These are phyloP conservation scores for Caenorhabditis latens DNA, from an alignment of 1,140 invertebrate genomes.

Conservation along the genomic window DNA sequence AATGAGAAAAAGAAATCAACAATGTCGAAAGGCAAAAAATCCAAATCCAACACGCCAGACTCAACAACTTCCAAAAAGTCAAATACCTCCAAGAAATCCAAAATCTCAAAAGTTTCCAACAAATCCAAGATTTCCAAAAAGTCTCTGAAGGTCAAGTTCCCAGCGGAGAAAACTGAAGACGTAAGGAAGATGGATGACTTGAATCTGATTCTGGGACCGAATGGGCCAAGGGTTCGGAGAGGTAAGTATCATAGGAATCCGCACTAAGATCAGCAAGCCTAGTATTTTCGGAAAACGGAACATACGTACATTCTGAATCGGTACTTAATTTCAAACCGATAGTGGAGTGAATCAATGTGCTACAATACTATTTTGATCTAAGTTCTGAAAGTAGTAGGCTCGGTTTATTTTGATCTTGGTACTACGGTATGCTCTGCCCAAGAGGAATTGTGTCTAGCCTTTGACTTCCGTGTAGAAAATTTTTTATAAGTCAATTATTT, in stretches of 20 bases:
- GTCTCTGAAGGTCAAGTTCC: not conserved
- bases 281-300: too few relatives aligned
- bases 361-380: too few relatives aligned
- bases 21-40: not conserved
- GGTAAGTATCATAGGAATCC: not conserved
- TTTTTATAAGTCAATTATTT: too few relatives aligned
- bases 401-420: too few relatives aligned
- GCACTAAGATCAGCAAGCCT: too few relatives aligned
- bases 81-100: not conserved
- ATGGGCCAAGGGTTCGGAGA: constrained; percentile 18
- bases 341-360: too few relatives aligned
- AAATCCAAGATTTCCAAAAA: not conserved
- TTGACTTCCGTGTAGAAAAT: too few relatives aligned
- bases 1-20: not conserved
- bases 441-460: too few relatives aligned
- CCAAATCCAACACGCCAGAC: not conserved
- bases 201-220: constrained; percentile 20
- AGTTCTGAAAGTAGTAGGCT: too few relatives aligned
- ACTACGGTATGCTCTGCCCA: too few relatives aligned
- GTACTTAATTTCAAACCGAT: too few relatives aligned
- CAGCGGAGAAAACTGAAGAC: not conserved
- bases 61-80: not conserved
- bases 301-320: too few relatives aligned
- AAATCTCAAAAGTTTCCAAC: constrained; percentile 8
- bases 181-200: not conserved